These are phyloP conservation scores for Phasianus colchicus DNA, from an alignment of 2,113 vertebrate species.

Conservation along the genomic window DNA sequence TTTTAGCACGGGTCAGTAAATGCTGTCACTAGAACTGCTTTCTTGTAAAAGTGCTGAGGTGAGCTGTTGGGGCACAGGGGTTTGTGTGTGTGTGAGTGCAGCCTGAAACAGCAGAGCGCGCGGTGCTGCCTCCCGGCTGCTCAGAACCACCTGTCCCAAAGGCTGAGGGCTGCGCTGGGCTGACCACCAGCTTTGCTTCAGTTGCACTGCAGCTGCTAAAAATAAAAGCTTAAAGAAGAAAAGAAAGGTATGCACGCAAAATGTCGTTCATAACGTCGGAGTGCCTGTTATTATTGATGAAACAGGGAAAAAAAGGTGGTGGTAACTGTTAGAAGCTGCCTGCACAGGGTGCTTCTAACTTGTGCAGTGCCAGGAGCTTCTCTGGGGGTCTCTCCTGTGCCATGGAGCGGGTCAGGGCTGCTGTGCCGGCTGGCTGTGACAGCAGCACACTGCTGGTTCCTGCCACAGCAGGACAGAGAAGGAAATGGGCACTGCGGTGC, in stretches of 20 bases:
- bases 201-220: not conserved
- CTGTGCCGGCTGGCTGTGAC: no score
- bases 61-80: not conserved
- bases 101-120: not conserved
- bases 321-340: not conserved
- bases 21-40: not conserved
- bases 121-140: accelerated
- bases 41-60: not conserved
- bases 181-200: not conserved
- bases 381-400: not conserved
- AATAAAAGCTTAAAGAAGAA: not conserved
- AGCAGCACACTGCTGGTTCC: not conserved
- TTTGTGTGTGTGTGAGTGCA: not conserved
- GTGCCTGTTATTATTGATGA: not conserved
- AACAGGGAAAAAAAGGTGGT: not conserved
- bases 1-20: not conserved
- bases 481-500: not conserved
- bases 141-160: not conserved
- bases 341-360: not conserved
- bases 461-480: not conserved
- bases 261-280: not conserved
- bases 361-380: not conserved
- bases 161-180: not conserved
- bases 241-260: not conserved
- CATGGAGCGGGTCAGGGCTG: no score